Evolutionary conservation across 2,888 invertebrate species (phyloP).

Genomic region (Lissocephala sabroskyi): DNA sequence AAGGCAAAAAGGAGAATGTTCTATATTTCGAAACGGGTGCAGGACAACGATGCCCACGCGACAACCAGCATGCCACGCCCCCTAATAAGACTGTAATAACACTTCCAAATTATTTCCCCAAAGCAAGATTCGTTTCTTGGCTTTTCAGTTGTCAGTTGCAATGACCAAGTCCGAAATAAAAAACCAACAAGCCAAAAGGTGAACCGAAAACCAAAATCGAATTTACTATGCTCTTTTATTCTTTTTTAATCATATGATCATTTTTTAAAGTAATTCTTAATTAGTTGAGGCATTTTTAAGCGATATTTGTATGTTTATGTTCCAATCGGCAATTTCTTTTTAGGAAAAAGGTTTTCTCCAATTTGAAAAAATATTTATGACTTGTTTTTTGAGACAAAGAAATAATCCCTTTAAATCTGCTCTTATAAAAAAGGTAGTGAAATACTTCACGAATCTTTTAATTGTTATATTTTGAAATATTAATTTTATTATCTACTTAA

Average conservation of each 20-base stretch:
- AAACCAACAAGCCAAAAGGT: background rate
- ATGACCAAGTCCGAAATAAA: background rate
- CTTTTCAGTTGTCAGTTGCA: conserved; percentile 1
- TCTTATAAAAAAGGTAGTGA: too few relatives aligned
- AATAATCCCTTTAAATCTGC: too few relatives aligned
- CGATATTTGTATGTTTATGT: too few relatives aligned
- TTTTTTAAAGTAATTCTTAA: background rate
- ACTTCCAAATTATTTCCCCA: conserved; percentile 34
- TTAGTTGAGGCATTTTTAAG: background rate
- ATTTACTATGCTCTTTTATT: background rate
- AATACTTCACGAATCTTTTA: too few relatives aligned
- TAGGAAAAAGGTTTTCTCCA: too few relatives aligned
- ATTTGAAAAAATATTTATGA: too few relatives aligned
- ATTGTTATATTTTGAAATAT: too few relatives aligned
- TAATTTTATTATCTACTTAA: too few relatives aligned
- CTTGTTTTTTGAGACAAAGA: too few relatives aligned
- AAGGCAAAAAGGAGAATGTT: conserved; percentile 17
- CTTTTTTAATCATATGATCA: background rate
- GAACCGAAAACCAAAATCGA: background rate
- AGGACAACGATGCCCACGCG: background rate
- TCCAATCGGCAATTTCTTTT: too few relatives aligned
- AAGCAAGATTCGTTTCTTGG: conserved; percentile 14
- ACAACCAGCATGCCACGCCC: conserved; percentile 7
- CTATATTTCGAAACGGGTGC: background rate
- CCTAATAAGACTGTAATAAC: conserved; percentile 43